Conservation (phyloP, 2,113 vertebrate species). For the Herpetotheres cachinnans region DNA sequence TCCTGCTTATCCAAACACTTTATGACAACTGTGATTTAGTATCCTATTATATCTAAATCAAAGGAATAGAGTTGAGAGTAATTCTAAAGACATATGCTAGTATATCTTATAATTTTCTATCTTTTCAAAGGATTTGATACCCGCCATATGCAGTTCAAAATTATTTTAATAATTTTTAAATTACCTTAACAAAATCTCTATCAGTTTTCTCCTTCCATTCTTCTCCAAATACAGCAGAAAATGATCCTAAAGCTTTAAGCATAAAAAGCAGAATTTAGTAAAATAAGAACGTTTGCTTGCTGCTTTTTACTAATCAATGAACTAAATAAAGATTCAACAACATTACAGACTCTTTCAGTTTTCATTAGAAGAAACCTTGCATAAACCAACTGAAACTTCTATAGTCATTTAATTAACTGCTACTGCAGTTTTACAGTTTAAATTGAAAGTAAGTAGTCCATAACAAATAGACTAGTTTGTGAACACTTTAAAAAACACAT, state of each 20-base stretch:
- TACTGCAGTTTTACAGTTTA: not conserved
- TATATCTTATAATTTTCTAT: not conserved
- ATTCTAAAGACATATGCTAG: not conserved
- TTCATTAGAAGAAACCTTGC: not conserved
- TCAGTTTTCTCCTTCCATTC: conserved; percentile 99
- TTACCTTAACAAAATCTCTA: conserved; percentile 97
- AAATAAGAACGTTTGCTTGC: not conserved
- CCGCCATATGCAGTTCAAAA: not conserved
- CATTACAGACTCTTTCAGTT: not conserved
- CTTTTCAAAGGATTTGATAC: not conserved
- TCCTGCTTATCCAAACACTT: not conserved
- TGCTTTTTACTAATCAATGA: conserved; percentile 10
- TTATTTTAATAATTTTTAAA: conserved; percentile 14
- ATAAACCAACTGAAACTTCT: not conserved
- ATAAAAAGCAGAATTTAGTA: conserved; percentile 61
- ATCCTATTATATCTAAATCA: not conserved
- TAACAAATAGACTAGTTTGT: not conserved
- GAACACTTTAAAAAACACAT: not conserved
- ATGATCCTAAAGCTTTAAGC: conserved; percentile 91
- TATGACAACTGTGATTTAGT: not conserved
- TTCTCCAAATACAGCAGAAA: conserved; percentile 94
- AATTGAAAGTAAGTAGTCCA: not conserved
- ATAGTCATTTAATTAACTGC: not conserved
- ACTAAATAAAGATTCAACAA: not conserved
- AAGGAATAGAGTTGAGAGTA: not conserved